These are phyloP conservation scores for Hypomecis atomaria DNA, from an alignment of 2,888 invertebrate species.

Conservation along the genomic window DNA sequence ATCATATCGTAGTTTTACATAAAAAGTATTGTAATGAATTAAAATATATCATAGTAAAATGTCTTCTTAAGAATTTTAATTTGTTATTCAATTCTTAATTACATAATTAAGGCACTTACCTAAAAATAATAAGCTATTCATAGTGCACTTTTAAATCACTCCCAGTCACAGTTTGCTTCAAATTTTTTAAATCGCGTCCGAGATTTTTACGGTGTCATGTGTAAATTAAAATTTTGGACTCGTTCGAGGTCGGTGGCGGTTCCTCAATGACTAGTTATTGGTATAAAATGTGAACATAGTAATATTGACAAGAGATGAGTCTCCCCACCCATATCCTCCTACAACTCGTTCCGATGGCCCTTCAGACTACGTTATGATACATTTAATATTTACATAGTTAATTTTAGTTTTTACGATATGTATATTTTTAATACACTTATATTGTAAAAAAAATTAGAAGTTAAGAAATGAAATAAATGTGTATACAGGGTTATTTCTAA, in stretches of 20 bases:
- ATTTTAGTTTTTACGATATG: no score
- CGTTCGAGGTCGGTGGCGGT: conserved; percentile 10
- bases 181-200: not conserved
- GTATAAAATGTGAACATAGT: conserved; percentile 21
- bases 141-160: not conserved
- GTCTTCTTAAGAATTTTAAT: no score
- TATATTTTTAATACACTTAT: no score
- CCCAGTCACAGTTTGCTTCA: not conserved
- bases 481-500: no score
- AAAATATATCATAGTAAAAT: no score
- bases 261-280: conserved; percentile 16
- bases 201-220: not conserved
- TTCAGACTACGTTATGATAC: conserved; percentile 3
- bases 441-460: no score
- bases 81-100: not conserved
- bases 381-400: not conserved
- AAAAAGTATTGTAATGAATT: no score
- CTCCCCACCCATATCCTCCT: conserved; percentile 8
- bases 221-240: not conserved
- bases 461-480: no score
- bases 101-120: conserved; percentile 7
- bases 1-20: no score
- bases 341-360: conserved; percentile 11
- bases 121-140: conserved; percentile 14
- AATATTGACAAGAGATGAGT: conserved; percentile 12